These are phyloP conservation scores for Ricordea florida DNA, from an alignment of 92 coral and sea anemone species.

Conservation along the genomic window DNA sequence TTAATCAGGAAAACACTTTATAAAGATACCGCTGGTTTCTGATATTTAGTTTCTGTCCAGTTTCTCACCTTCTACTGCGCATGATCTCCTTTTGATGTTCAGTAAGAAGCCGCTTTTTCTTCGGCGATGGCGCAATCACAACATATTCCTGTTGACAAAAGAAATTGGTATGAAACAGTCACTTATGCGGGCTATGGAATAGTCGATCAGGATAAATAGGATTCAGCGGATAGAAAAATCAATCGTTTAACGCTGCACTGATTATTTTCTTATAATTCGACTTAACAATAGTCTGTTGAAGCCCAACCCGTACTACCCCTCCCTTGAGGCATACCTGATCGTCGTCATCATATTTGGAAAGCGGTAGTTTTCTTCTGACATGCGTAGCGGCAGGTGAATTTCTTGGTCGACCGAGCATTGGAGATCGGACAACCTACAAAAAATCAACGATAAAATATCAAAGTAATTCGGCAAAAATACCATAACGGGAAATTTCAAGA, in stretches of 20 bases:
- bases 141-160: slow-evolving; percentile 78
- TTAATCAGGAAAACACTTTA: too few species aligned
- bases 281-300: too few species aligned
- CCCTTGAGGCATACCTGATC: slow-evolving; percentile 68
- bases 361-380: slow-evolving; percentile 95
- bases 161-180: background rate
- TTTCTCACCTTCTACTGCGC: slow-evolving; percentile 65
- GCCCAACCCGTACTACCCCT: too few species aligned
- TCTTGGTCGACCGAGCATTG: slow-evolving; percentile 29
- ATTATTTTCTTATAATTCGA: too few species aligned
- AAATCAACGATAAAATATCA: background rate
- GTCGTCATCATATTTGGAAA: slow-evolving; percentile 80
- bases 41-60: too few species aligned
- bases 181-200: too few species aligned
- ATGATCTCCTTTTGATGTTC: slow-evolving; percentile 97
- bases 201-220: too few species aligned
- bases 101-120: slow-evolving; percentile 85
- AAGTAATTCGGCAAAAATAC: too few species aligned
- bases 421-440: slow-evolving; percentile 21
- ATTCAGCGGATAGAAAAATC: too few species aligned
- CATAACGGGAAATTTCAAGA: too few species aligned
- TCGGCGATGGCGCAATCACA: slow-evolving; percentile 95
- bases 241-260: too few species aligned
- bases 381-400: slow-evolving; percentile 69
- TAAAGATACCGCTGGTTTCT: too few species aligned